Conservation (phyloP, 2,888 invertebrate genomes). For the Platerodrilus igneus region DNA sequence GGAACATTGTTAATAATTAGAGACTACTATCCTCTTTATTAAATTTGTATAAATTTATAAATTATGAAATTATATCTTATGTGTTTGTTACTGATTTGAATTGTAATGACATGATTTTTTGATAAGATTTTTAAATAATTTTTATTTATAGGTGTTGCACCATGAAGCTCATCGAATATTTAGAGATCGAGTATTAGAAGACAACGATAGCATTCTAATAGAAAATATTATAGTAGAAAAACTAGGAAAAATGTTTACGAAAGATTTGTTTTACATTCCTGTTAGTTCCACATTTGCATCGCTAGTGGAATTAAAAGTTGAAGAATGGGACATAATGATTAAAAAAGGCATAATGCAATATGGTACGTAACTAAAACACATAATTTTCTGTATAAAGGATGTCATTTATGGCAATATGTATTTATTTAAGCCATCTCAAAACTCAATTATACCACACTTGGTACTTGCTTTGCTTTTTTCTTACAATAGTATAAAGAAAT, state of each 20-base stretch:
- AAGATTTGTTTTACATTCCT: slow-evolving; percentile 38
- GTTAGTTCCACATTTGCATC: slow-evolving; percentile 19
- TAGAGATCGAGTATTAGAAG: slow-evolving; percentile 64
- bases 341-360: slow-evolving; percentile 62
- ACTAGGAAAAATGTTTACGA: slow-evolving; percentile 38
- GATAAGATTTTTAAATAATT: too few species aligned
- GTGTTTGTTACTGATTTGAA: too few species aligned
- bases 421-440: too few species aligned
- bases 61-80: too few species aligned
- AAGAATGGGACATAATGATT: slow-evolving; percentile 61
- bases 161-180: slow-evolving; percentile 76
- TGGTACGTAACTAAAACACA: slow-evolving; percentile 56
- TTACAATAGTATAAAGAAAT: too few species aligned
- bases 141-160: slow-evolving; percentile 56
- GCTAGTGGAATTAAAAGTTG: slow-evolving; percentile 43
- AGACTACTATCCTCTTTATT: too few species aligned
- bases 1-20: too few species aligned
- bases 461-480: too few species aligned
- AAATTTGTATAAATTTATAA: too few species aligned
- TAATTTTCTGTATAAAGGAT: background rate
- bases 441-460: too few species aligned
- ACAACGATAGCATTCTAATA: slow-evolving; percentile 62
- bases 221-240: slow-evolving; percentile 57
- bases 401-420: background rate
- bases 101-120: too few species aligned